Percentiles rank a stretch among this genome's conserved stretches.
Conservation (phyloP, 1,140 invertebrate genomes). For the Cotesia chilonis region DNA sequence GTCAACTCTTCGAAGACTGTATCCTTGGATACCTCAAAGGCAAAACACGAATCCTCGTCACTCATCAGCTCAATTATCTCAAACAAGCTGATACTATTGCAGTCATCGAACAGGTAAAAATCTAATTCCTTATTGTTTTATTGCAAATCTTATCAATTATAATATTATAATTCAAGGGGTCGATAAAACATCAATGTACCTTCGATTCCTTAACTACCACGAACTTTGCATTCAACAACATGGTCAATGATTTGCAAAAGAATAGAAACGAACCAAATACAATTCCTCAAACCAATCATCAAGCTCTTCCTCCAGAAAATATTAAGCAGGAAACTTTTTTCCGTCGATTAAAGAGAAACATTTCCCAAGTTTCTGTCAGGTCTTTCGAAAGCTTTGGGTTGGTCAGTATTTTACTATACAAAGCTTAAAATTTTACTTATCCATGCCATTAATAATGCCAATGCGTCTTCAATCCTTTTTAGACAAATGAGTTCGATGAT, state of each 20-base stretch:
- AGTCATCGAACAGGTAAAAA: constrained; percentile 60
- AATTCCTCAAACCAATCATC: background rate
- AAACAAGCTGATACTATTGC: constrained; percentile 75
- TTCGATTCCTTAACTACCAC: constrained; percentile 67
- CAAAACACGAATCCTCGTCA: constrained; percentile 81
- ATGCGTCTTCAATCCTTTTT: no score
- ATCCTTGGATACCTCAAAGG: constrained; percentile 66
- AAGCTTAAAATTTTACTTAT: no score
- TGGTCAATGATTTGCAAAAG: constrained; percentile 44
- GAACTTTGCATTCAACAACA: constrained; percentile 65
- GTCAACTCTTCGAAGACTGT: constrained; percentile 74
- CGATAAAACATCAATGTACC: constrained; percentile 67
- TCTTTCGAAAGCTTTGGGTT: constrained; percentile 32
- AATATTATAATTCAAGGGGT: constrained; percentile 61
- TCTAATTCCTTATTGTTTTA: no score
- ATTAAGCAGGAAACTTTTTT: background rate
- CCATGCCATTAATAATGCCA: no score
- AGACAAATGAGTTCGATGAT: constrained; percentile 7
- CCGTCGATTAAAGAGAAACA: background rate
- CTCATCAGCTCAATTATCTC: constrained; percentile 86
- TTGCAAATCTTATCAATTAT: no score
- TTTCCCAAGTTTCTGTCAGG: constrained; percentile 24
- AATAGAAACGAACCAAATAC: constrained; percentile 36
- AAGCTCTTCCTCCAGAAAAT: background rate
- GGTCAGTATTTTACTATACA: constrained; percentile 14